Evolutionary conservation across 2,888 invertebrate species (phyloP).

Genomic region (Dicyrtoma fusca): DNA sequence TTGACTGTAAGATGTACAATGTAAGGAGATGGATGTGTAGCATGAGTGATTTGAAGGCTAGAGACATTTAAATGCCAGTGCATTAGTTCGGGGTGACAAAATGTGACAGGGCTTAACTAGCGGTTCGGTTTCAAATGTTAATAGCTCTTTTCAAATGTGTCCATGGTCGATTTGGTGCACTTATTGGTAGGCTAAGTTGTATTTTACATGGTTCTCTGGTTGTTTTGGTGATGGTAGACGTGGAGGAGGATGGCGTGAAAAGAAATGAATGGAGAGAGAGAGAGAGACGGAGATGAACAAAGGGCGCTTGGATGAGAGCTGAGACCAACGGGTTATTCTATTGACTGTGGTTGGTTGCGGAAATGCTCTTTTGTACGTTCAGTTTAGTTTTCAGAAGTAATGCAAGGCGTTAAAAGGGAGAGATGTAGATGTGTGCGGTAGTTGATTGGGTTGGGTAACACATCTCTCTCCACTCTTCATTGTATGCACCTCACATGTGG

Average conservation of each 20-base stretch:
- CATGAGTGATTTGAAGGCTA: slow-evolving; percentile 24
- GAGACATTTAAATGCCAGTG: slow-evolving; percentile 32
- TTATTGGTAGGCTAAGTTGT: slow-evolving; percentile 13
- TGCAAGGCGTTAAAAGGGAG: too few species aligned
- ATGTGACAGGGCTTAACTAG: slow-evolving; percentile 32
- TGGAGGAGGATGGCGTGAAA: not conserved
- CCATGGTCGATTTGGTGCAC: slow-evolving; percentile 32
- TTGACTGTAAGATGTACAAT: too few species aligned
- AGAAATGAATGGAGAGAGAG: not conserved
- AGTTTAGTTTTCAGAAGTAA: too few species aligned
- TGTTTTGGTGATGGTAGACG: not conserved
- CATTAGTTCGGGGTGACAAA: slow-evolving; percentile 36
- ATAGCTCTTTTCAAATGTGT: slow-evolving; percentile 28
- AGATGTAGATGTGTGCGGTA: too few species aligned
- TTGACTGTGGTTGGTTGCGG: slow-evolving; percentile 6
- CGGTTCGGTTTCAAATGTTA: slow-evolving; percentile 41
- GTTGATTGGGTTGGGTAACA: too few species aligned
- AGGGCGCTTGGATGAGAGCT: too few species aligned
- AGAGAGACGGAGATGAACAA: not conserved
- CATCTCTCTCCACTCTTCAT: too few species aligned
- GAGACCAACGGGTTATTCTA: too few species aligned
- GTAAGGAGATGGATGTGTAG: not conserved
- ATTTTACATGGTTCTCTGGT: not conserved
- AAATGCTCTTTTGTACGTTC: not conserved
- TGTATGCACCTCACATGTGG: too few species aligned